phyloP scores from a whole-genome alignment of 2,113 vertebrate species.

The Malurus melanocephalus region DNA sequence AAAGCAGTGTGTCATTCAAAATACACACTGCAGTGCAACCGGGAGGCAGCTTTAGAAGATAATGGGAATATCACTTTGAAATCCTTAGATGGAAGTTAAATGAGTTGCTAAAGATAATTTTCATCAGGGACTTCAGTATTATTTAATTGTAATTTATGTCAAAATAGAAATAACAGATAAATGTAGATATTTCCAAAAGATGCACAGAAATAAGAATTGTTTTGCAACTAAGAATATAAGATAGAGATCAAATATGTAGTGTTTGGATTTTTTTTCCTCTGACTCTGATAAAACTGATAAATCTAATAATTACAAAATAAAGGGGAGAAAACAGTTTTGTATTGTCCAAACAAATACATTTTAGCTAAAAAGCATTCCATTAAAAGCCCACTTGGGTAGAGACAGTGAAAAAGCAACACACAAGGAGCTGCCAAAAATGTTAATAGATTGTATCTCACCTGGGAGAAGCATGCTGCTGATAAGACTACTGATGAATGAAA shows the following conservation, averaged over 20 bases:
- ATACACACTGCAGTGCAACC: background rate
- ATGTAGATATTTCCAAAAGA: background rate
- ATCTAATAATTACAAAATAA: conserved; percentile 4
- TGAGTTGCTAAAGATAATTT: conserved; percentile 16
- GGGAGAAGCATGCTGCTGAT: background rate
- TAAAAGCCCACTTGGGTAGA: conserved; percentile 8
- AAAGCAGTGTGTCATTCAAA: conserved; percentile 19
- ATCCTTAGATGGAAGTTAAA: conserved; percentile 21
- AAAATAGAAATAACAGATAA: conserved; percentile 2
- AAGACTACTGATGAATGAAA: background rate
- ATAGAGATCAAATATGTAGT: background rate
- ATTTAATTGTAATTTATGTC: conserved; percentile 4
- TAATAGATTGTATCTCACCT: conserved; percentile 42
- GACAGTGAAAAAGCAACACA: background rate
- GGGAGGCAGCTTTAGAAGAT: conserved; percentile 23
- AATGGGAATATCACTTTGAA: background rate
- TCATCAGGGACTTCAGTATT: background rate
- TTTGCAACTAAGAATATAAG: background rate
- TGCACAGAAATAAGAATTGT: background rate
- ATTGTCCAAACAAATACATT: conserved; percentile 16
- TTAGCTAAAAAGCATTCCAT: background rate
- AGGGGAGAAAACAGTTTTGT: background rate
- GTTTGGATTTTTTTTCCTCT: background rate
- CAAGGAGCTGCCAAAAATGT: conserved; percentile 8
- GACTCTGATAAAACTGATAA: conserved; percentile 27